These are phyloP conservation scores for Ammodytes dubius DNA, from an alignment of 2,113 vertebrate species.

Conservation along the genomic window DNA sequence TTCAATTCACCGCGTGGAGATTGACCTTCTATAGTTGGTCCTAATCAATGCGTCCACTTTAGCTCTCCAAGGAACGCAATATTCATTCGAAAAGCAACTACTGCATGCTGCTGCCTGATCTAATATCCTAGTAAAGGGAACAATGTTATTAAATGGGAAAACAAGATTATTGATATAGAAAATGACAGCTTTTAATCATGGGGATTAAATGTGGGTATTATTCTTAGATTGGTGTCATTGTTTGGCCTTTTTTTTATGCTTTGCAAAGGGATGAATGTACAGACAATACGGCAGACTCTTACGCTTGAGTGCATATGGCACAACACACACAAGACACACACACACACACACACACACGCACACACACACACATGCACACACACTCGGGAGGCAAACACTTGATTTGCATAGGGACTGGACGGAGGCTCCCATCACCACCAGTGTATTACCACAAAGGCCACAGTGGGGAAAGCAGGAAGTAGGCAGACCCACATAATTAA, in stretches of 20 bases:
- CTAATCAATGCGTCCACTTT: constrained; percentile 66
- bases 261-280: constrained; percentile 23
- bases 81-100: constrained; percentile 49
- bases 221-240: constrained; percentile 13
- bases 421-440: constrained; percentile 63
- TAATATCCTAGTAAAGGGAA: constrained; percentile 21
- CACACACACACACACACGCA: no score
- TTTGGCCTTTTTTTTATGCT: constrained; percentile 40
- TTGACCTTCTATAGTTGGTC: constrained; percentile 72
- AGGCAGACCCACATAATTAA: constrained; percentile 37
- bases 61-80: constrained; percentile 10
- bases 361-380: constrained; percentile 2
- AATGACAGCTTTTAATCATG: constrained; percentile 63
- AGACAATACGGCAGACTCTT: constrained; percentile 36
- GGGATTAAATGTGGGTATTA: constrained; percentile 24
- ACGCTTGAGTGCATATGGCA: constrained; percentile 56
- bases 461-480: constrained; percentile 68
- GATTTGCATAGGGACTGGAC: constrained; percentile 73
- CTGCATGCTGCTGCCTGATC: constrained; percentile 25
- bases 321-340: background rate
- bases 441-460: constrained; percentile 67
- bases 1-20: constrained; percentile 63
- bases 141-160: constrained; percentile 30
- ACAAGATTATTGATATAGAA: constrained; percentile 34
- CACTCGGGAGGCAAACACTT: constrained; percentile 55